Percentiles rank a stretch among this genome's conserved stretches.
phyloP scores from a whole-genome alignment of 2,888 invertebrate species.

The Drosophila paucipuncta region DNA sequence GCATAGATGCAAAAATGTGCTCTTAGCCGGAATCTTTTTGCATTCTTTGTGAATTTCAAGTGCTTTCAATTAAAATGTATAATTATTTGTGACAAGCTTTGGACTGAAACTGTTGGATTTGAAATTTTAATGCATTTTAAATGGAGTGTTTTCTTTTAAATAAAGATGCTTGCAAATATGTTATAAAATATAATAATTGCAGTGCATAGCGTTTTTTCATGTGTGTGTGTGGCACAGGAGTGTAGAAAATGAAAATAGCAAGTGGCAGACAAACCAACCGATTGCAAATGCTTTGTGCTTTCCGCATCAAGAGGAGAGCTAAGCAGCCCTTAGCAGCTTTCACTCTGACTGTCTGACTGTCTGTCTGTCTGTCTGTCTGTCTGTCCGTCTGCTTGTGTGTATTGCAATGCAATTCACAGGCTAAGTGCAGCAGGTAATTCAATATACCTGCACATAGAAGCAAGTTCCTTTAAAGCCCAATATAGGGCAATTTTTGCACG shows the following conservation, averaged over 20 bases:
- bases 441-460: constrained; percentile 49
- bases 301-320: constrained; percentile 27
- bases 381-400: background rate
- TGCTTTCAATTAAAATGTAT: rapidly evolving
- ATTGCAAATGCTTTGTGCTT: constrained; percentile 35
- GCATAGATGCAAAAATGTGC: background rate
- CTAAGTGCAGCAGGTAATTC: constrained; percentile 75
- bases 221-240: constrained; percentile 20
- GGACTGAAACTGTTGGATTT: background rate
- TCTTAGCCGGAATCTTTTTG: background rate
- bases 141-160: background rate
- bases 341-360: background rate
- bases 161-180: background rate
- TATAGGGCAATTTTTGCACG: constrained; percentile 33
- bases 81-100: background rate
- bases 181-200: background rate
- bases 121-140: background rate
- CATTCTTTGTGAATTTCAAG: background rate
- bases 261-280: constrained; percentile 53
- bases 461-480: constrained; percentile 47
- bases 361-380: background rate
- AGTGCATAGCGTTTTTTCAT: background rate
- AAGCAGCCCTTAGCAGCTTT: constrained; percentile 36
- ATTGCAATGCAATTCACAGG: constrained; percentile 45
- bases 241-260: constrained; percentile 33